Evolutionary conservation across 2,888 invertebrate species (phyloP).

Genomic region (Caenorhabditis imperialis): DNA sequence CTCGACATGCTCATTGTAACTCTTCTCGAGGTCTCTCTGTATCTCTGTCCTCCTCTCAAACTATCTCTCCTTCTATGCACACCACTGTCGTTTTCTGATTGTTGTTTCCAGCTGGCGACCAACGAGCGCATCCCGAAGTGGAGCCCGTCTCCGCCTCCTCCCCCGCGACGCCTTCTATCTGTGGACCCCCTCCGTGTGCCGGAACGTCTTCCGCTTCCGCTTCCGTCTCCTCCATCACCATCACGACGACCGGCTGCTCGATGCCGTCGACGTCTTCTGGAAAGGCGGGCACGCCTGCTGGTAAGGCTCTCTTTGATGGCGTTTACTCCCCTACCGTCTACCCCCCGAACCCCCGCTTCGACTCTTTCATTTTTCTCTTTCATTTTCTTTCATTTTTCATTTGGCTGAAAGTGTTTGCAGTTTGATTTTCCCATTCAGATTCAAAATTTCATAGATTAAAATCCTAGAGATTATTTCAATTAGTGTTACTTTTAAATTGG

Average conservation of each 20-base stretch:
- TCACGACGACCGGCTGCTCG: conserved; percentile 30
- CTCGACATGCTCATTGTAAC: conserved; percentile 13
- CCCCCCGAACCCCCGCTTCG: background rate
- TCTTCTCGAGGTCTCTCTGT: conserved; percentile 10
- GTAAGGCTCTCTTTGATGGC: conserved; percentile 14
- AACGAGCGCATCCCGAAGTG: conserved; percentile 74
- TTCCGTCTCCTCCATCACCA: conserved; percentile 38
- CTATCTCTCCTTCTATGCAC: conserved; percentile 31
- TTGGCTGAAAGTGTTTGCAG: conserved; percentile 20
- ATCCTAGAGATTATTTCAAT: too few relatives aligned
- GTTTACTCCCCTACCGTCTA: too few relatives aligned
- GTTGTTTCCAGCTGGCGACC: conserved; percentile 72
- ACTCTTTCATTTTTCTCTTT: background rate
- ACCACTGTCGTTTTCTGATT: conserved; percentile 28
- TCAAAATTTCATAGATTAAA: conserved; percentile 1
- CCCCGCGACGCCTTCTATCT: conserved; percentile 28
- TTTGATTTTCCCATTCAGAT: background rate
- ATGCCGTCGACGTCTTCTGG: conserved; percentile 8
- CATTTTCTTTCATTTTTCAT: conserved; percentile 19
- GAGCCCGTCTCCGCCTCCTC: conserved; percentile 49
- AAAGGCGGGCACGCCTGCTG: conserved; percentile 23
- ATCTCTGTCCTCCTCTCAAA: conserved; percentile 20
- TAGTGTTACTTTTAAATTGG: too few relatives aligned
- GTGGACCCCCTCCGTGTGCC: conserved; percentile 24
- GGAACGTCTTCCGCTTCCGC: conserved; percentile 34